Base-by-base conservation (phyloP, 2,797 vertebrate genomes). In the Chrosomus eos region DNA sequence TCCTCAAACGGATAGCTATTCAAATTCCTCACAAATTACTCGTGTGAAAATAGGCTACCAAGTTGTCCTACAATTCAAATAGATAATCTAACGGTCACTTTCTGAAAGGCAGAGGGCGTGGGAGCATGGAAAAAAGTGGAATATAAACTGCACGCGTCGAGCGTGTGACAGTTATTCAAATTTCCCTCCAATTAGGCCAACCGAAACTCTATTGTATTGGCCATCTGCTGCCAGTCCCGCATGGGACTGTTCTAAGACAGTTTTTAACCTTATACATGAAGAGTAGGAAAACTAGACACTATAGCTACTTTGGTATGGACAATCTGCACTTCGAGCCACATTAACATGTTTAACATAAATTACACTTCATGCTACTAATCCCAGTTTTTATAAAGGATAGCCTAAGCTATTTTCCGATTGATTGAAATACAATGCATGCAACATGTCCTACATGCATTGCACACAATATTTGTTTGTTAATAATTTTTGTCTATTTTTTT, bases 151-250 rank as follows among this genome's bases (percentile, higher is more conserved):
- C 95, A 96, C 95, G 94, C 94, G 95, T 91, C 94, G 18, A 92
- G 88, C 92, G 88, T 93, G 92, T 91, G 95, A 93, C 95, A 94
- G 95, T 96, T 96, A 95, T 95, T 95, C 93, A 95, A 95, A 96
- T 95, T 85, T 87, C 84, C 53, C 81, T 89, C 91, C 87, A 84
- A 91, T 94, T 92, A 90, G 74, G 51, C 85, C 88, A 89, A 89
- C 90, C 45, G 86, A 88, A 85, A 88, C 84, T 40, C 90, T 85
- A 90, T 94, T 95, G 36, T 88, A 67, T 33, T n/a, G 88, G 86
- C 90, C 95, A 95, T 93, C 95, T 95, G 95, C 89, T 93, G 91
- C 90, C 82, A 89, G 91, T 91, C 91, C 91, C 89, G 90, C 92
- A 74, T 68, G 45, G 9, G 72, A 48, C 26, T 83, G 36, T 9